phyloP scores from a whole-genome alignment of 2,113 vertebrate species.

The Trichomycterus rosablanca region DNA sequence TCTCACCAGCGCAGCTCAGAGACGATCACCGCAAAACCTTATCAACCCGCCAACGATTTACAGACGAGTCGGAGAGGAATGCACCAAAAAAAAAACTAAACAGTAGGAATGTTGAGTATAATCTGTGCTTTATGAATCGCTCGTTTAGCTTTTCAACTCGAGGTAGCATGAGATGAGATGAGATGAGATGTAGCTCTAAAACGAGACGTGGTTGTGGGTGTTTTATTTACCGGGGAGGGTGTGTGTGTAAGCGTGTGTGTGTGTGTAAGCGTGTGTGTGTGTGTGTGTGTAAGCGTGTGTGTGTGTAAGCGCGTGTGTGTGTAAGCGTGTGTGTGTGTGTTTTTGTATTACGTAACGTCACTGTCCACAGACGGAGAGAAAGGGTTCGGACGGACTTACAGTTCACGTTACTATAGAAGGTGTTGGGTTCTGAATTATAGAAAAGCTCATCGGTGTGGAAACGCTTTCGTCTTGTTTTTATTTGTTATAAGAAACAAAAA shows the following conservation, averaged over 20 bases:
- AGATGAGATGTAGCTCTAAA: background rate
- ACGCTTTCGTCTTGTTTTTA: conserved; percentile 51
- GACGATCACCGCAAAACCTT: background rate
- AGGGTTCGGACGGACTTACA: conserved; percentile 3
- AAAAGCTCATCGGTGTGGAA: conserved; percentile 40
- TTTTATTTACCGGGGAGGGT: background rate
- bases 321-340: conserved; percentile 37
- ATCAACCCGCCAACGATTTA: conserved; percentile 18
- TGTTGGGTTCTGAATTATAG: conserved; percentile 40
- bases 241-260: background rate
- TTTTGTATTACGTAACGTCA: conserved; percentile 47
- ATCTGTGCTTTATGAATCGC: conserved; percentile 44
- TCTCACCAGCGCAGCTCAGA: conserved; percentile 12
- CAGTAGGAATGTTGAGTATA: conserved; percentile 40
- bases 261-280: conserved; percentile 23
- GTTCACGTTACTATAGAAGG: conserved; percentile 24
- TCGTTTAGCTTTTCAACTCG: background rate
- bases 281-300: conserved; percentile 26
- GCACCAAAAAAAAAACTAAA: conserved; percentile 41
- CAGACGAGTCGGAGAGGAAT: conserved; percentile 46
- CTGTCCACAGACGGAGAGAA: conserved; percentile 66
- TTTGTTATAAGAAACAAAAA: conserved; percentile 55
- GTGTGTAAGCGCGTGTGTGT: background rate
- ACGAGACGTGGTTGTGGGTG: background rate
- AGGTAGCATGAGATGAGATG: background rate